Percentiles rank a stretch among this genome's conserved stretches.
Evolutionary conservation across 2,888 invertebrate genomes (phyloP).

Genomic region (Melikaiella ostensackeni): DNA sequence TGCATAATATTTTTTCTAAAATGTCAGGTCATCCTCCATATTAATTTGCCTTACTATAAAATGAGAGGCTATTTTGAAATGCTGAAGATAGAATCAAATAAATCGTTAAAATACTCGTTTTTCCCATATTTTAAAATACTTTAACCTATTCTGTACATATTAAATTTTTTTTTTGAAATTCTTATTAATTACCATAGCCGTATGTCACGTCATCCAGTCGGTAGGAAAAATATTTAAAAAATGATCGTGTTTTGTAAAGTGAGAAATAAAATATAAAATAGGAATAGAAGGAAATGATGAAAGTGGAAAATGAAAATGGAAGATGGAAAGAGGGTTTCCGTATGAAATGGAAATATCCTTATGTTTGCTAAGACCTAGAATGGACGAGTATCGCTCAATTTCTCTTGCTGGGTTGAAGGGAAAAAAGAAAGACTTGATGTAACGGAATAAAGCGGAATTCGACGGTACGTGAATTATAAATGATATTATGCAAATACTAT

Average conservation of each 20-base stretch:
- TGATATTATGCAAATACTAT: slow-evolving; percentile 74
- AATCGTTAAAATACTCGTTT: too few species aligned
- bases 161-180: too few species aligned
- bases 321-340: slow-evolving; percentile 31
- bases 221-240: background rate
- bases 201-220: too few species aligned
- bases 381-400: slow-evolving; percentile 61
- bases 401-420: slow-evolving; percentile 50
- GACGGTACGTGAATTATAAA: slow-evolving; percentile 74
- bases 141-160: too few species aligned
- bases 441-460: slow-evolving; percentile 70
- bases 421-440: slow-evolving; percentile 44
- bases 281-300: slow-evolving; percentile 3
- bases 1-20: too few species aligned
- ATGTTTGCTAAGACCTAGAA: slow-evolving; percentile 55
- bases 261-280: background rate
- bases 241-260: background rate
- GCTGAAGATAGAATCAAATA: too few species aligned
- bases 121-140: too few species aligned
- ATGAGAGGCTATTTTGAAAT: too few species aligned
- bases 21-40: too few species aligned
- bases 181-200: too few species aligned
- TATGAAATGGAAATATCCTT: slow-evolving; percentile 57
- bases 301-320: background rate
- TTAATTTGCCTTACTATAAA: too few species aligned